A percentile compares a stretch with the other conserved stretches of the same genome.
Conservation (phyloP, 2,888 invertebrate species). For the Hanleya hanleyi region DNA sequence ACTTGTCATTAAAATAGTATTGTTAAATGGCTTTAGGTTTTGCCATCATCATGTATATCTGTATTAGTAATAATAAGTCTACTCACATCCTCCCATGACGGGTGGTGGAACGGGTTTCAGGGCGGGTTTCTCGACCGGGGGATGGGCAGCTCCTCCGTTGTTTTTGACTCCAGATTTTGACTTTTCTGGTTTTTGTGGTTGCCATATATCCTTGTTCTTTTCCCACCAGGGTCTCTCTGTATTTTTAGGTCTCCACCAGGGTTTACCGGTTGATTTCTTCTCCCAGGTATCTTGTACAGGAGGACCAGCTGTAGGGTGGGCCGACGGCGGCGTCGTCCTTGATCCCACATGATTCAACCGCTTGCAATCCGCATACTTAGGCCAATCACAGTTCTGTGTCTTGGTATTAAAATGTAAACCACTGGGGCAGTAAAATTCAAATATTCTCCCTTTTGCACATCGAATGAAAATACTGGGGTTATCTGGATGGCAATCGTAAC, state of each 20-base stretch:
- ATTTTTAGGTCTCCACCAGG: slow-evolving; percentile 6
- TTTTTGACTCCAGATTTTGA: background rate
- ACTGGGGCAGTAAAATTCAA: slow-evolving; percentile 40
- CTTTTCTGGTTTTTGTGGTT: background rate
- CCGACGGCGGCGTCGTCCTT: background rate
- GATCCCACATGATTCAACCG: background rate
- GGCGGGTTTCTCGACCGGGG: background rate
- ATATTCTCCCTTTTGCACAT: slow-evolving; percentile 38
- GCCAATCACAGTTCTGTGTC: slow-evolving; percentile 54
- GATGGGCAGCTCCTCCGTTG: background rate
- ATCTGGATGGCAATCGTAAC: slow-evolving; percentile 35
- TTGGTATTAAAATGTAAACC: slow-evolving; percentile 47
- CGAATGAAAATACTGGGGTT: slow-evolving; percentile 39
- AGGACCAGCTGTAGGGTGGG: background rate
- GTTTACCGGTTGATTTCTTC: background rate
- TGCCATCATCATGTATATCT: too few relatives aligned
- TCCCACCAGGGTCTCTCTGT: background rate
- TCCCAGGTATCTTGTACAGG: background rate
- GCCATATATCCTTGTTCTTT: slow-evolving; percentile 7
- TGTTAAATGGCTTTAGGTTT: too few relatives aligned
- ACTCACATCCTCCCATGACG: background rate
- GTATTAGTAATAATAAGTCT: background rate
- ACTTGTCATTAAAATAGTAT: too few relatives aligned
- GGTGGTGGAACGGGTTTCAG: background rate
- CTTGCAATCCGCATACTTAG: slow-evolving; percentile 41